These are phyloP conservation scores for Prolemur simus DNA, from an alignment of 2,113 vertebrate genomes.

Conservation along the genomic window DNA sequence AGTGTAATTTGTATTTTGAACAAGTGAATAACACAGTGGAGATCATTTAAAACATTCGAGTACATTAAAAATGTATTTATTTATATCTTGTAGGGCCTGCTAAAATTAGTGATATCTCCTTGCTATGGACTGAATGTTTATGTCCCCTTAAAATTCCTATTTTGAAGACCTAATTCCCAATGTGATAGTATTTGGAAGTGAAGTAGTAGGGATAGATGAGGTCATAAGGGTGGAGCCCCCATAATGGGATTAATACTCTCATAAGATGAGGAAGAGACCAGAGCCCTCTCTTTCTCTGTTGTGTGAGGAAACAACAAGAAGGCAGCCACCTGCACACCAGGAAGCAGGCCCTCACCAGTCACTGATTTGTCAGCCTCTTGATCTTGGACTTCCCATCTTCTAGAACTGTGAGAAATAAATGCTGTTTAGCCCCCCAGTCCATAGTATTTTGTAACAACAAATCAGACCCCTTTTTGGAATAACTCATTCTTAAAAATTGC, in stretches of 20 bases:
- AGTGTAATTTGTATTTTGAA: slow-evolving; percentile 47
- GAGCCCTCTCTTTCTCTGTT: neutral
- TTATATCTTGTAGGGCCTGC: neutral
- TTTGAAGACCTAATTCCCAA: neutral
- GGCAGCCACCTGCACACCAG: neutral
- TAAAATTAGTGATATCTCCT: slow-evolving; percentile 17
- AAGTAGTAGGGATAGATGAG: neutral
- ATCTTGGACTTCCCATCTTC: neutral
- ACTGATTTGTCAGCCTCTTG: neutral
- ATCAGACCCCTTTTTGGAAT: neutral
- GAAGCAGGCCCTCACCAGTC: neutral
- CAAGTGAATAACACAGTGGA: slow-evolving; percentile 35
- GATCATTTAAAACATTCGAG: slow-evolving; percentile 1
- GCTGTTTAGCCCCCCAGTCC: neutral
- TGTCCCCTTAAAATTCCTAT: neutral
- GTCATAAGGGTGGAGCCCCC: neutral
- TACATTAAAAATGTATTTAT: slow-evolving; percentile 30
- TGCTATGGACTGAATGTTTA: neutral
- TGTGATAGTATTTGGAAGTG: neutral
- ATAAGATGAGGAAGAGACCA: neutral
- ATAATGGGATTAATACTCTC: neutral
- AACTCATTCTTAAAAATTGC: neutral
- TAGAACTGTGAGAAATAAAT: neutral
- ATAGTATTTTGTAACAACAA: neutral
- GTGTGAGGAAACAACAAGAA: neutral